These are phyloP conservation scores for Capreolus pygargus DNA, from an alignment of 2,113 vertebrate species.

Conservation along the genomic window DNA sequence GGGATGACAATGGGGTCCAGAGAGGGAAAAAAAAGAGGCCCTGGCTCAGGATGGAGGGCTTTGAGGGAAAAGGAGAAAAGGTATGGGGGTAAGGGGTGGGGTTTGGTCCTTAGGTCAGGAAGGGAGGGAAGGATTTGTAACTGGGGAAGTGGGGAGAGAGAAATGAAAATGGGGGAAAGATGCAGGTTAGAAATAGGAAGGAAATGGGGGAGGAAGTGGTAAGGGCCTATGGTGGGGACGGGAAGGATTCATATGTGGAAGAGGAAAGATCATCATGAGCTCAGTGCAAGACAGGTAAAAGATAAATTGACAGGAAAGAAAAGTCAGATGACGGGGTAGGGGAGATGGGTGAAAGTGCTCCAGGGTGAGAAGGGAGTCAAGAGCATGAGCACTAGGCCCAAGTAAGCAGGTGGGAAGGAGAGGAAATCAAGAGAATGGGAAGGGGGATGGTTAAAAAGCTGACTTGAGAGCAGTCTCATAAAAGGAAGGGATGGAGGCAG, in stretches of 20 bases:
- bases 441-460: not conserved
- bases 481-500: not conserved
- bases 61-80: not conserved
- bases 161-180: not conserved
- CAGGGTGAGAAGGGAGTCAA: not conserved
- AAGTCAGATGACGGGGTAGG: not conserved
- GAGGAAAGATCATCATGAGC: not conserved
- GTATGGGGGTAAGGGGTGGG: not conserved
- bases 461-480: not conserved
- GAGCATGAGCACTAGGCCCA: not conserved
- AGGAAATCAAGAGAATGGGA: not conserved
- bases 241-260: not conserved
- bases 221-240: not conserved
- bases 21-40: not conserved
- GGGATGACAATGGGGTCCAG: not conserved
- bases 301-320: not conserved
- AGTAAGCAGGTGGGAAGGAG: not conserved
- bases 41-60: not conserved
- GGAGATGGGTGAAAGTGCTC: not conserved
- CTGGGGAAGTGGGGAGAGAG: not conserved
- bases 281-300: not conserved
- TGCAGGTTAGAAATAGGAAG: not conserved
- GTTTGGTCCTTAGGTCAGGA: not conserved
- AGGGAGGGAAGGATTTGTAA: not conserved
- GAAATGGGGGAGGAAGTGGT: not conserved